Percentiles rank a stretch among this genome's conserved stretches.
phyloP scores from a whole-genome alignment of 2,797 vertebrate genomes.

The Pangasius macronema region DNA sequence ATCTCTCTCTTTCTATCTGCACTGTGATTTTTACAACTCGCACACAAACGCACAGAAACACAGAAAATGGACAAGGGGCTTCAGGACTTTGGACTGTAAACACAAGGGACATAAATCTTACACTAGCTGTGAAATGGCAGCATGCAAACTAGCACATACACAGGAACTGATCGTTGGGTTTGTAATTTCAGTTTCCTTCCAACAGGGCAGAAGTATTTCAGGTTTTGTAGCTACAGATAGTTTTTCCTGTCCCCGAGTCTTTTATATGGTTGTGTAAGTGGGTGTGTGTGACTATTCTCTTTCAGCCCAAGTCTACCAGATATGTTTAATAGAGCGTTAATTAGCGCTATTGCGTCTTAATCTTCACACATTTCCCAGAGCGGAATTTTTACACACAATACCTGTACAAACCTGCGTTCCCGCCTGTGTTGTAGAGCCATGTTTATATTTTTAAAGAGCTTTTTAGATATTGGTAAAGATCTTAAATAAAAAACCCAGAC shows the following conservation, averaged over 20 bases:
- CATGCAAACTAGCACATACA: not conserved
- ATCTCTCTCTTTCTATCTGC: conserved; percentile 44
- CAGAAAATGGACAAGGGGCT: conserved; percentile 14
- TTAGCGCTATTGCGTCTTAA: not conserved
- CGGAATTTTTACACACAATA: not conserved
- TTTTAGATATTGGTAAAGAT: not conserved
- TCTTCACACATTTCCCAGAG: not conserved
- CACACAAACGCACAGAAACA: conserved; percentile 6
- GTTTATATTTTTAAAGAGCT: not conserved
- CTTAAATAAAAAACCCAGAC: not conserved
- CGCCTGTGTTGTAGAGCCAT: not conserved
- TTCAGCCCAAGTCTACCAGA: not conserved
- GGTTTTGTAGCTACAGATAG: conserved; percentile 14
- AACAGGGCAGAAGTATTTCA: conserved; percentile 42
- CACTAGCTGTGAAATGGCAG: conserved; percentile 16
- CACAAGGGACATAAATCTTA: conserved; percentile 35
- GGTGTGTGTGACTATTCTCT: conserved; percentile 8
- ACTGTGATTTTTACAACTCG: conserved; percentile 20
- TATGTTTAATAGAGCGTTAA: not conserved
- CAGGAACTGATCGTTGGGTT: not conserved
- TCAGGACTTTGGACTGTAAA: conserved; percentile 52
- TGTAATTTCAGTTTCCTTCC: conserved; percentile 30
- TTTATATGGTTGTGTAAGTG: conserved; percentile 10
- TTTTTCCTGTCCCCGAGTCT: not conserved
- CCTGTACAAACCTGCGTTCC: not conserved